A percentile compares a stretch with the other conserved stretches of the same genome.
Conservation (phyloP, 2,797 vertebrate genomes). For the Rallus crepitans region DNA sequence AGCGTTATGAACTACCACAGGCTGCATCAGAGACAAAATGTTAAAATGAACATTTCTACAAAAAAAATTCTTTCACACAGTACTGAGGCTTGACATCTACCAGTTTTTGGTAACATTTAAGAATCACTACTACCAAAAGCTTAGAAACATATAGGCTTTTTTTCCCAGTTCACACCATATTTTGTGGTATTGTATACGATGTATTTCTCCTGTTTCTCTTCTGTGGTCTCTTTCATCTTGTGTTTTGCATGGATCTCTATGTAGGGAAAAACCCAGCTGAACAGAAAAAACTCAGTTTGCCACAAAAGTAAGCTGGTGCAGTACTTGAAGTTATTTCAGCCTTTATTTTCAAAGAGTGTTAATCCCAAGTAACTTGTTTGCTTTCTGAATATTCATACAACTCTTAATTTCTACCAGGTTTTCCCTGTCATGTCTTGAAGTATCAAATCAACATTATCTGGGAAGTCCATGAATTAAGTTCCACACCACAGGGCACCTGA, state of each 20-base stretch:
- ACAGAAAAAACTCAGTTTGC: not conserved
- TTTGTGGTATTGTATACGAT: not conserved
- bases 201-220: not conserved
- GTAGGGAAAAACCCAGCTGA: not conserved
- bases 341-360: not conserved
- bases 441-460: not conserved
- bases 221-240: not conserved
- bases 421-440: not conserved
- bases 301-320: not conserved
- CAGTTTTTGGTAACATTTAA: not conserved
- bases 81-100: not conserved
- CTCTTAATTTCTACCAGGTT: not conserved
- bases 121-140: not conserved
- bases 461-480: not conserved
- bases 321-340: not conserved
- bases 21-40: conserved; percentile 52
- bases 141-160: not conserved
- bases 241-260: not conserved
- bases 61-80: not conserved
- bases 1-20: conserved; percentile 65
- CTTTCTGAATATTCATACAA: not conserved
- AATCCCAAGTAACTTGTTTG: not conserved
- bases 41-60: not conserved
- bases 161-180: not conserved
- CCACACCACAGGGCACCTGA: not conserved